Conservation (phyloP, 2,888 invertebrate genomes). For the Odontomyia ornata region DNA sequence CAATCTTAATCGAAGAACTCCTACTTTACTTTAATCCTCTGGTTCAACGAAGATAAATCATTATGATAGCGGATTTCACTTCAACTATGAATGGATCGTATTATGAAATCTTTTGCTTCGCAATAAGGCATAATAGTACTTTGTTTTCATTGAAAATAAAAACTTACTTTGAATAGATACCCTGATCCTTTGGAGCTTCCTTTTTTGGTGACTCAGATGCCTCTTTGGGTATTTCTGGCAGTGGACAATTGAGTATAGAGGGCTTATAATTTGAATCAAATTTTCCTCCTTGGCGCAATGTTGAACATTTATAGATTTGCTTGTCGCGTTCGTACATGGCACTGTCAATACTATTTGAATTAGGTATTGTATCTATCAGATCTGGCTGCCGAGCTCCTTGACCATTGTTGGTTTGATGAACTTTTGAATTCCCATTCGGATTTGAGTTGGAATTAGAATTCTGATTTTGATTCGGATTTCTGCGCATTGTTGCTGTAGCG, state of each 20-base stretch:
- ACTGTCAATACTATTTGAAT: constrained; percentile 59
- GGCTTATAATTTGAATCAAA: constrained; percentile 65
- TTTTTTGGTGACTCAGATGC: constrained; percentile 59
- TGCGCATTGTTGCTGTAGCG: constrained; percentile 61
- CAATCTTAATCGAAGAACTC: too few relatives aligned
- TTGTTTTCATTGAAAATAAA: too few relatives aligned
- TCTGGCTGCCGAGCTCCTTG: constrained; percentile 55
- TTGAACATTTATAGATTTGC: constrained; percentile 64
- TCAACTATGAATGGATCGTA: too few relatives aligned
- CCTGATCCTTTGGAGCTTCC: constrained; percentile 57
- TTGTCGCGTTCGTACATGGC: constrained; percentile 64
- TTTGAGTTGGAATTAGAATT: constrained; percentile 3
- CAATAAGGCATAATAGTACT: too few relatives aligned
- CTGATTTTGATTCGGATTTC: constrained; percentile 58
- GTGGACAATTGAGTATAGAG: constrained; percentile 63
- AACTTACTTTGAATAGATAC: constrained; percentile 62
- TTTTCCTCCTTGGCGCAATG: constrained; percentile 63
- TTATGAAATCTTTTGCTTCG: too few relatives aligned
- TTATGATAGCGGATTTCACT: too few relatives aligned
- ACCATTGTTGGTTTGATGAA: neutral
- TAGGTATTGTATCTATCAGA: constrained; percentile 57
- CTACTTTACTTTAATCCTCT: too few relatives aligned
- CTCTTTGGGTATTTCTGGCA: constrained; percentile 64
- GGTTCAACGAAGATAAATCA: too few relatives aligned
- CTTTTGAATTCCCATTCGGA: neutral